Evolutionary conservation across 2,888 invertebrate genomes (phyloP).

Genomic region (Fabriciana adippe): DNA sequence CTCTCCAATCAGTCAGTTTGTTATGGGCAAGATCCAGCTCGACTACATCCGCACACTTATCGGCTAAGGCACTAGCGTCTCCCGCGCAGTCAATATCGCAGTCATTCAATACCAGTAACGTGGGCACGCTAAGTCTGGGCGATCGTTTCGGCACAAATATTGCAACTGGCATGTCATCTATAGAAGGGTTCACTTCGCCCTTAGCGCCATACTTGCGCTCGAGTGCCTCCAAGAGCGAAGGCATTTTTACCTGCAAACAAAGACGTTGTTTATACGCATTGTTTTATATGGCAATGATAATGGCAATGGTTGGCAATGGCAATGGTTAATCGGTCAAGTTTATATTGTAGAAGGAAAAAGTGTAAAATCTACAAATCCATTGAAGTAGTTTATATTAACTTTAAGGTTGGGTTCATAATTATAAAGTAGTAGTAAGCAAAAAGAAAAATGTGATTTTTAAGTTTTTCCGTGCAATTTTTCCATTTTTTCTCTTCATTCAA

Average conservation of each 20-base stretch:
- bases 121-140: conserved; percentile 89
- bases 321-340: no score
- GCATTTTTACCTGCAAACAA: conserved; percentile 84
- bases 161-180: conserved; percentile 87
- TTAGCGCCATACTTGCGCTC: conserved; percentile 91
- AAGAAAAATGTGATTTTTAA: no score
- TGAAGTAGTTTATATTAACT: no score
- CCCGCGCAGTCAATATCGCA: conserved; percentile 96
- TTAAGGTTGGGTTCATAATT: no score
- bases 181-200: conserved; percentile 83
- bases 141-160: conserved; percentile 93
- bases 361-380: no score
- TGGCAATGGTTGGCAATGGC: no score
- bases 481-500: no score
- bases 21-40: conserved; percentile 97
- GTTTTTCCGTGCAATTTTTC: no score
- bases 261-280: conserved; percentile 3
- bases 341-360: no score
- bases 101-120: conserved; percentile 93
- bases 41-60: conserved; percentile 94
- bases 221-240: conserved; percentile 93
- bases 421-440: no score
- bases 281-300: neutral
- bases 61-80: conserved; percentile 88
- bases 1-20: conserved; percentile 93